Evolutionary conservation across 2,113 vertebrate genomes (phyloP), one percentile per base, ranked within the genome.

Genomic region (Corythornis cristatus): DNA sequence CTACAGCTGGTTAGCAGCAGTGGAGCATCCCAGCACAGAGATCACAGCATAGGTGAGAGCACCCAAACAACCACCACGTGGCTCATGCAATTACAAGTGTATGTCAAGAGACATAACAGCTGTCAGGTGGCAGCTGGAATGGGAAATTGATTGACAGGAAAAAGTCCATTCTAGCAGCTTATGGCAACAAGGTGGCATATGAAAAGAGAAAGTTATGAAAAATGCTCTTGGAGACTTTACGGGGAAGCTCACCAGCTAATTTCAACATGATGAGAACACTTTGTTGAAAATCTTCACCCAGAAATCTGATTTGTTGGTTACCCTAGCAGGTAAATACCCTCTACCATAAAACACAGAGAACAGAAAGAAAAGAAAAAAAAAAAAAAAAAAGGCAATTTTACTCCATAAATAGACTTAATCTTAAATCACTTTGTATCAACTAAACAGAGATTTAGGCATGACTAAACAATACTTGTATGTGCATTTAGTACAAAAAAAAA

Each of bases 1-100:
- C 7, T 3, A 6, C 2, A 16, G 15, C n/a, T 43, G 1, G 1
- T 6, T 2, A 31, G 9, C 2, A 18, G 61, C 18, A 37, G 31
- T 0, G 1, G 33, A 71, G 51, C 19, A 75, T 8, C 12, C 51
- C 40, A 50, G 60, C 50, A 81, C 23, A 37, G 35, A 37, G 26
- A 29, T 25, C 64, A 23, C 4, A 7, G 20, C 17, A 8, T 14
- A 31, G 66, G 61, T 15, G 17, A 40, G 23, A 58, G 72, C 48
- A 61, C 42, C 37, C 53, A 21, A 60, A 23, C 10, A 8, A 15
- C 1, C 4, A 21, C 57, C 3, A 0, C 1, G 22, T 3, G 14
- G 26, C 42, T 74, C 54, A 7, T 0, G 2, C 12, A 13, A 37
- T 43, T 18, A 46, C 8, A 64, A 54, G 15, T 1, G 9, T 12